phyloP scores from a whole-genome alignment of 1,140 invertebrate species.

The Musca domestica region DNA sequence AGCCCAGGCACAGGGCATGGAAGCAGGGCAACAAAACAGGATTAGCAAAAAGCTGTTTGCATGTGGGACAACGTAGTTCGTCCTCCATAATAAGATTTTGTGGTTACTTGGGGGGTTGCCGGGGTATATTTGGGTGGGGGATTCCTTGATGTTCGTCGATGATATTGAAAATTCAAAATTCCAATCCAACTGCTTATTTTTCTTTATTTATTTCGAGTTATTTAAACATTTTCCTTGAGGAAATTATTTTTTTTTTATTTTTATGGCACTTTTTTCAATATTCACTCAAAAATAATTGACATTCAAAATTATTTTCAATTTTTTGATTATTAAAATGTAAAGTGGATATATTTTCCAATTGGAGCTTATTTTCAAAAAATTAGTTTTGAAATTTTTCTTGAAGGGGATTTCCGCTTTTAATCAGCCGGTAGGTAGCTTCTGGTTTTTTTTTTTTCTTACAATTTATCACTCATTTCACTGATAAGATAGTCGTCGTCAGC shows the following conservation, averaged over 20 bases:
- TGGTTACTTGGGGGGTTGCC: neutral
- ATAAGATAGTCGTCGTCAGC: no score
- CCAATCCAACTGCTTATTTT: no score
- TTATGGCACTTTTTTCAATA: no score
- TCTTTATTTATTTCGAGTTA: no score
- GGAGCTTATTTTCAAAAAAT: no score
- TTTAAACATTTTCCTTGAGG: neutral
- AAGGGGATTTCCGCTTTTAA: no score
- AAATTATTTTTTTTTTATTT: neutral
- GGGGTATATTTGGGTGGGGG: neutral
- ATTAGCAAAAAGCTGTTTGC: slow-evolving; percentile 88
- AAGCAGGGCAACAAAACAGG: slow-evolving; percentile 92
- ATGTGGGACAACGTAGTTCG: slow-evolving; percentile 88
- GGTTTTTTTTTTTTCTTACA: no score
- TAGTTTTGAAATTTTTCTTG: no score
- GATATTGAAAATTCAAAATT: neutral
- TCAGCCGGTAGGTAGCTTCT: no score
- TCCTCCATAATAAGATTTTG: slow-evolving; percentile 75
- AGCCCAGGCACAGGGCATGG: slow-evolving; percentile 87
- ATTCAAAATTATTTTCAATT: neutral
- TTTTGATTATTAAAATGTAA: no score
- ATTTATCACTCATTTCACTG: no score
- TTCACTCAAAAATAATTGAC: neutral
- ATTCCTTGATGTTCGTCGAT: neutral
- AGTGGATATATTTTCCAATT: no score